These are phyloP conservation scores for Dipodomys spectabilis DNA, from an alignment of 2,113 vertebrate genomes.

Conservation along the genomic window DNA sequence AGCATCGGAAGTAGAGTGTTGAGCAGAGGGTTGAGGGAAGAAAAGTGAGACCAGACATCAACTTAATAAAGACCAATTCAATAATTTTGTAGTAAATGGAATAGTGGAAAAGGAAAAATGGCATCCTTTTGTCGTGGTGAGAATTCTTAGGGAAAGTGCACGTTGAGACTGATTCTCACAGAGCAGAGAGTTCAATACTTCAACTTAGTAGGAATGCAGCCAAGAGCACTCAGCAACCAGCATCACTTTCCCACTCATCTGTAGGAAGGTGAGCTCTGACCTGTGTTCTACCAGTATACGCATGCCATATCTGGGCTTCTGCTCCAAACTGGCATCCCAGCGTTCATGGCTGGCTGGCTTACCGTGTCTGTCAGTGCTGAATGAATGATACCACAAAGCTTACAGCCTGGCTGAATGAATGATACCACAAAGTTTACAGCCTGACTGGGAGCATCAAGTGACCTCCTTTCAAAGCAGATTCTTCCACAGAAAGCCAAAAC, in stretches of 20 bases:
- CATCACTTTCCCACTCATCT: fast-evolving
- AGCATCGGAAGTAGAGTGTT: neutral
- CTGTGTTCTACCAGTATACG: fast-evolving
- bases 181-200: neutral
- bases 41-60: neutral
- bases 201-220: neutral
- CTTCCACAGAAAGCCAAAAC: conserved; percentile 20
- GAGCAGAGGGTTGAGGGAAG: neutral
- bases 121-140: neutral
- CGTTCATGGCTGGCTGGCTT: neutral
- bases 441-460: fast-evolving
- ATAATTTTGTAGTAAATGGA: neutral
- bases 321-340: neutral
- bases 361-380: neutral
- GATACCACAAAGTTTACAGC: neutral
- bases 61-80: neutral
- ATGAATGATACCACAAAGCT: neutral
- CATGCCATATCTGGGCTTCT: too few relatives aligned
- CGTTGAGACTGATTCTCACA: neutral
- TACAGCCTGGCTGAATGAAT: neutral
- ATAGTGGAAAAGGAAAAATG: neutral
- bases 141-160: neutral
- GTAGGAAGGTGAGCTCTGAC: neutral
- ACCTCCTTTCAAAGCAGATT: conserved; percentile 27
- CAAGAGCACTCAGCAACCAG: neutral